phyloP scores from a whole-genome alignment of 2,888 invertebrate species.

The Protophormia terraenovae region DNA sequence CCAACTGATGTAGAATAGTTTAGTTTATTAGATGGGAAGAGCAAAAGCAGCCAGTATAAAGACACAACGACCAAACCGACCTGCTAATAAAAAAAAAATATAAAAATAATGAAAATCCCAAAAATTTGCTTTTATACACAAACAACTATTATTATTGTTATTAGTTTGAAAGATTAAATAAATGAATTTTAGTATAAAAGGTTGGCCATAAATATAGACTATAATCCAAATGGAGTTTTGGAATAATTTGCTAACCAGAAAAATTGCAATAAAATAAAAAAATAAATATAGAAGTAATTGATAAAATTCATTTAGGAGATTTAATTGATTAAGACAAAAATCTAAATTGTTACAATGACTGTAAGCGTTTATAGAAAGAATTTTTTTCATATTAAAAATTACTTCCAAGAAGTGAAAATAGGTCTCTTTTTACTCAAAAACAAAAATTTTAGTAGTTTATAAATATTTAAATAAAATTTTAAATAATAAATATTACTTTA shows the following conservation, averaged over 20 bases:
- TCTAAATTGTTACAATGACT: too few relatives aligned
- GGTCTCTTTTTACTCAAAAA: background rate
- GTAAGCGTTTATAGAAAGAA: too few relatives aligned
- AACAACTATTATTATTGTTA: background rate
- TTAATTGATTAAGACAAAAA: background rate
- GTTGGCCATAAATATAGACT: conserved; percentile 1
- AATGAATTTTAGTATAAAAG: background rate
- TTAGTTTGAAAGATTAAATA: conserved; percentile 28
- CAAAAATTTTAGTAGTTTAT: too few relatives aligned
- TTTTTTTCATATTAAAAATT: too few relatives aligned
- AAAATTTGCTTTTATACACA: background rate
- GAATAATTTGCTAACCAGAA: background rate
- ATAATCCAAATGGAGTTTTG: conserved; percentile 47
- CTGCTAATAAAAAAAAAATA: conserved; percentile 22
- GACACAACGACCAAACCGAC: background rate
- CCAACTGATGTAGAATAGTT: conserved; percentile 34
- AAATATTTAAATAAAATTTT: too few relatives aligned
- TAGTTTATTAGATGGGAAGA: conserved; percentile 34
- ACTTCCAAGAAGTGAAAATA: background rate
- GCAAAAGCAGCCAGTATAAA: background rate
- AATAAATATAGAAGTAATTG: background rate
- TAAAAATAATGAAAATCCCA: background rate
- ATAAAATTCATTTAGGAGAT: background rate
- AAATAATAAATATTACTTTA: too few relatives aligned
- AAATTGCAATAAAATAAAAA: background rate